Conservation (phyloP, 2,113 vertebrate species). For the Struthio camelus region DNA sequence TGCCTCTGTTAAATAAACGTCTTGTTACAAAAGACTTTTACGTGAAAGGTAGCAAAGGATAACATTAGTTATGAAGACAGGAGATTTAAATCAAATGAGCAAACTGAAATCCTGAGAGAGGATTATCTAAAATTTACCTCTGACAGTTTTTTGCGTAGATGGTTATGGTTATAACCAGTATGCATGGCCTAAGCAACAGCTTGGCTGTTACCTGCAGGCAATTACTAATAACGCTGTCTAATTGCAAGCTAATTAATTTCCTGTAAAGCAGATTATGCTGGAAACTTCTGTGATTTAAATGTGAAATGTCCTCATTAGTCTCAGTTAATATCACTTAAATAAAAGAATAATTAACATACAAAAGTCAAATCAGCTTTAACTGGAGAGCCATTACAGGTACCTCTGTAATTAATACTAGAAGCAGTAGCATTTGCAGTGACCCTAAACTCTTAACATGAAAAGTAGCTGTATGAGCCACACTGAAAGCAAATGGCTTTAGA, state of each 20-base stretch:
- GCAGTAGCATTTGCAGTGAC: neutral
- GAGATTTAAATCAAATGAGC: neutral
- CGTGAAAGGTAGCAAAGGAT: neutral
- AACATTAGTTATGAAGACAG: fast-evolving
- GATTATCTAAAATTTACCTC: neutral
- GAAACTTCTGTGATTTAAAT: slow-evolving; percentile 54
- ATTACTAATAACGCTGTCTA: slow-evolving; percentile 42
- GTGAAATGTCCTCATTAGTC: slow-evolving; percentile 30
- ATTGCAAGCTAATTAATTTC: slow-evolving; percentile 42
- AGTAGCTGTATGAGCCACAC: neutral
- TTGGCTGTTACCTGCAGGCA: neutral
- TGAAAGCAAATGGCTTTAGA: neutral
- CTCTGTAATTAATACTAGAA: neutral
- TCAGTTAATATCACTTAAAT: slow-evolving; percentile 32
- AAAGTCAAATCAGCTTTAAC: slow-evolving; percentile 28
- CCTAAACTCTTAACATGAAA: fast-evolving
- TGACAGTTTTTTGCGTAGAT: neutral
- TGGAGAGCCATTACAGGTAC: neutral
- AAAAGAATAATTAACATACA: slow-evolving; percentile 28
- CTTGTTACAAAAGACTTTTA: neutral
- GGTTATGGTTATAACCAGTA: neutral
- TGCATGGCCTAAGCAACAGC: neutral
- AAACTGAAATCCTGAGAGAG: neutral
- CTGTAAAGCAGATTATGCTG: slow-evolving; percentile 11
- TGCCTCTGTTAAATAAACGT: neutral